Evolutionary conservation across 1,140 invertebrate genomes (phyloP).

Genomic region (Drosophila watanabei): DNA sequence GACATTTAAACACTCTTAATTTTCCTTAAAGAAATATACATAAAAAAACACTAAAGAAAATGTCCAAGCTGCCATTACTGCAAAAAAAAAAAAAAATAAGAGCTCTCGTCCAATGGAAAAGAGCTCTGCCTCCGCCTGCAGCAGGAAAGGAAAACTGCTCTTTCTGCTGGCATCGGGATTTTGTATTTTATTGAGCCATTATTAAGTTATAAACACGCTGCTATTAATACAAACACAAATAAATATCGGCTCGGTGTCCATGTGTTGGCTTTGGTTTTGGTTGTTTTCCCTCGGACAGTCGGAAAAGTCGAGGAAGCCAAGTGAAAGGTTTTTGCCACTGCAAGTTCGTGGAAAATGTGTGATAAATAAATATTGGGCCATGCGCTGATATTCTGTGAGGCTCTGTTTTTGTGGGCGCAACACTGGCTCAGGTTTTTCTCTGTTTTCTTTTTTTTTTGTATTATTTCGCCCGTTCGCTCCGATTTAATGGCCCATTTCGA

Average conservation of each 20-base stretch:
- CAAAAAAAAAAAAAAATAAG: not conserved
- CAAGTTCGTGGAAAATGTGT: conserved; percentile 73
- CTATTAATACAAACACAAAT: conserved; percentile 83
- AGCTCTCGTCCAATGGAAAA: conserved; percentile 33
- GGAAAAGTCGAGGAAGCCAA: conserved; percentile 43
- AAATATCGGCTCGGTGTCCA: conserved; percentile 54
- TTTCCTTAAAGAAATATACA: not conserved
- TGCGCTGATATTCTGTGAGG: conserved; percentile 67
- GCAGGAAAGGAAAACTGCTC: conserved; percentile 73
- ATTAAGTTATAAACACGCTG: conserved; percentile 82
- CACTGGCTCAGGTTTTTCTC: conserved; percentile 37
- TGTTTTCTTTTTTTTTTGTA: not conserved
- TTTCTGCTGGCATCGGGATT: conserved; percentile 45
- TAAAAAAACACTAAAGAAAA: conserved; percentile 3
- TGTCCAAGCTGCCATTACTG: conserved; percentile 11
- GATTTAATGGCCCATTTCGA: conserved; percentile 81
- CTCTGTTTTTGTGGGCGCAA: conserved; percentile 53
- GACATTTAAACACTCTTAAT: not conserved
- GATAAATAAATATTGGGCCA: conserved; percentile 78
- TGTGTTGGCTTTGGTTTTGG: conserved; percentile 15
- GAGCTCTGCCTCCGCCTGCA: conserved; percentile 42
- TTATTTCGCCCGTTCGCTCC: conserved; percentile 52
- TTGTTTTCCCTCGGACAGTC: conserved; percentile 33
- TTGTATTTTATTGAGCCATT: conserved; percentile 80
- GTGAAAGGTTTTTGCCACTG: conserved; percentile 67